These are phyloP conservation scores for Electrophaes corylata DNA, from an alignment of 2,888 invertebrate genomes.

Conservation along the genomic window DNA sequence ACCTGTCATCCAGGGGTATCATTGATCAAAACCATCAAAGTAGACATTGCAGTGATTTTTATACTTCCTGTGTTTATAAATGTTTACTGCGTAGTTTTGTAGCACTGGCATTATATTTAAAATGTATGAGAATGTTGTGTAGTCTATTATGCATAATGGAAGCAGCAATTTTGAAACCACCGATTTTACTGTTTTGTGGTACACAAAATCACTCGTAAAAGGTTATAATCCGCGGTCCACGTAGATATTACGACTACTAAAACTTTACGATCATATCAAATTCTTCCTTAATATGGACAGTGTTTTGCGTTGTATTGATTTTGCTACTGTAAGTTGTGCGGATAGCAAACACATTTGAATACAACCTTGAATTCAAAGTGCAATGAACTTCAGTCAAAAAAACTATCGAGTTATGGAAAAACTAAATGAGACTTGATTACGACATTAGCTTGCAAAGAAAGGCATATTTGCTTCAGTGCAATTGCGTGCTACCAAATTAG, in stretches of 20 bases:
- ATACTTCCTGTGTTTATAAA: not conserved
- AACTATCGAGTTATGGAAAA: not conserved
- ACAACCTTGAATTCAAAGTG: conserved; percentile 5
- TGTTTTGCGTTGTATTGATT: conserved; percentile 26
- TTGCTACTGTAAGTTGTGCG: conserved; percentile 22
- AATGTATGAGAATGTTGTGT: too few species aligned
- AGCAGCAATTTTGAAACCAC: conserved; percentile 12
- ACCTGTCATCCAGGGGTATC: too few species aligned
- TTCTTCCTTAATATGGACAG: conserved; percentile 34
- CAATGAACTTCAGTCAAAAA: not conserved
- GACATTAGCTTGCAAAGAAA: not conserved
- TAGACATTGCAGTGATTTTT: too few species aligned
- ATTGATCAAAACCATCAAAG: too few species aligned
- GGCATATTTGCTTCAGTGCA: not conserved
- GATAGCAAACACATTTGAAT: conserved; percentile 3
- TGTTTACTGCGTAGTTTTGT: too few species aligned
- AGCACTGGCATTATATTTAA: too few species aligned
- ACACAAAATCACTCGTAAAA: conserved; percentile 36
- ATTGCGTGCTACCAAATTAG: not conserved
- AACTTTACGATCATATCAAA: conserved; percentile 44
- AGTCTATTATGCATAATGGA: conserved; percentile 6
- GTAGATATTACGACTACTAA: conserved; percentile 33
- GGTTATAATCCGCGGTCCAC: conserved; percentile 32
- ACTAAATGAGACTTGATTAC: not conserved
- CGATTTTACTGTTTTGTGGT: conserved; percentile 16